phyloP scores from a whole-genome alignment of 2,888 invertebrate genomes.

The Mythimna pallens region DNA sequence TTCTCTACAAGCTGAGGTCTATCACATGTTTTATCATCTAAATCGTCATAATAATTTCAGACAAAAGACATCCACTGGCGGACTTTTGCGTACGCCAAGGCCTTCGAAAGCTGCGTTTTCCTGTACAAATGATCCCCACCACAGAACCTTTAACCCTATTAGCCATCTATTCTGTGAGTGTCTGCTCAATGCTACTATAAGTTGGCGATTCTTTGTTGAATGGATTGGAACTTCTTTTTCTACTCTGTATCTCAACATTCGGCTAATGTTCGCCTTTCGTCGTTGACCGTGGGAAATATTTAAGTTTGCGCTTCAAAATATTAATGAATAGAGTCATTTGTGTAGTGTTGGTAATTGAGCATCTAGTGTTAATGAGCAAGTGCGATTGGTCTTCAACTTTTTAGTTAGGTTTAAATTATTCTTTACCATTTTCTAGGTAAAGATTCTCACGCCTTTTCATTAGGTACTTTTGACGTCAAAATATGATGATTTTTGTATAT shows the following conservation, averaged over 20 bases:
- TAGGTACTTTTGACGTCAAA: neutral
- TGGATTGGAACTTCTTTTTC: slow-evolving; percentile 28
- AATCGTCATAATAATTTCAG: no score
- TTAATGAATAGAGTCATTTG: slow-evolving; percentile 72
- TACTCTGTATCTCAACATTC: slow-evolving; percentile 56
- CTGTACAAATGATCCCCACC: no score
- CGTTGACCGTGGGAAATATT: slow-evolving; percentile 78
- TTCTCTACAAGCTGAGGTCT: no score
- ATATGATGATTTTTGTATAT: neutral
- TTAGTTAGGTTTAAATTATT: slow-evolving; percentile 40
- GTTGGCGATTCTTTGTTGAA: neutral
- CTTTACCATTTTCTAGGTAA: slow-evolving; percentile 19
- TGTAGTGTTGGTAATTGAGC: slow-evolving; percentile 67
- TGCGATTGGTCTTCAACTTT: slow-evolving; percentile 52
- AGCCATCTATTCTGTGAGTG: neutral
- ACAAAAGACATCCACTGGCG: no score
- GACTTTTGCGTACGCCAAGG: no score
- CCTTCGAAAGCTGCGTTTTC: neutral
- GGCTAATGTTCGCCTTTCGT: slow-evolving; percentile 77
- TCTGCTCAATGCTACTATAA: no score
- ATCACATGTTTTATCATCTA: no score
- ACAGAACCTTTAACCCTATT: no score
- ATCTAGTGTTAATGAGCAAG: slow-evolving; percentile 62
- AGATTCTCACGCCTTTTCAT: slow-evolving; percentile 43
- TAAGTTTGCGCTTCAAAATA: slow-evolving; percentile 68